Conservation (phyloP, 2,797 vertebrate species). For the Microctenopoma steveboyesi region DNA sequence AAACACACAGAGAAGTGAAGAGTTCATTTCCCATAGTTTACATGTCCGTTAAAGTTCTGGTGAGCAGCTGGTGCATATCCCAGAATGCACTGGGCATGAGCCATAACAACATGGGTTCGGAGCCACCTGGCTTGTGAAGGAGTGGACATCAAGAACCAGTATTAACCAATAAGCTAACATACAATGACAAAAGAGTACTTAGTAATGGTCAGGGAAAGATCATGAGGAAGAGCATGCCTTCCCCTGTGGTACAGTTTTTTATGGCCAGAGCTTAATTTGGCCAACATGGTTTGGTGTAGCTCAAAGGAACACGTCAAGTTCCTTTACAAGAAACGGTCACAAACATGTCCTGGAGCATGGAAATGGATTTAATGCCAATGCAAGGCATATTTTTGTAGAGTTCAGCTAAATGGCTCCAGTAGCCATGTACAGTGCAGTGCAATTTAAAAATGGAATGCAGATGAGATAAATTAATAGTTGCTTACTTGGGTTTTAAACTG, state of each 20-base stretch:
- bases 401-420: background rate
- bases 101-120: background rate
- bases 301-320: slow-evolving; percentile 4
- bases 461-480: too few relatives aligned
- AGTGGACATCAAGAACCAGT: background rate
- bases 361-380: background rate
- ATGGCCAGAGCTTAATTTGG: background rate
- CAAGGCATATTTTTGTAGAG: background rate
- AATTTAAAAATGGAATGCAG: background rate
- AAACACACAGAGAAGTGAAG: slow-evolving; percentile 40
- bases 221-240: background rate
- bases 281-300: background rate
- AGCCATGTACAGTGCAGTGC: background rate
- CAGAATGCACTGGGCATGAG: slow-evolving; percentile 32
- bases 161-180: background rate
- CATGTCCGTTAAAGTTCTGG: slow-evolving; percentile 10
- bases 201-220: background rate
- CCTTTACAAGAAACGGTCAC: background rate
- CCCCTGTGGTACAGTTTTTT: background rate
- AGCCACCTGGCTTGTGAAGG: slow-evolving; percentile 27
- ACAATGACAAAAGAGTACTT: background rate
- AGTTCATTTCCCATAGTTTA: slow-evolving; percentile 36
- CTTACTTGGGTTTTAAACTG: too few relatives aligned
- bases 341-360: background rate
- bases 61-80: slow-evolving; percentile 31